Conservation (phyloP, 1,140 invertebrate genomes). For the Drosophila kohkoa region DNA sequence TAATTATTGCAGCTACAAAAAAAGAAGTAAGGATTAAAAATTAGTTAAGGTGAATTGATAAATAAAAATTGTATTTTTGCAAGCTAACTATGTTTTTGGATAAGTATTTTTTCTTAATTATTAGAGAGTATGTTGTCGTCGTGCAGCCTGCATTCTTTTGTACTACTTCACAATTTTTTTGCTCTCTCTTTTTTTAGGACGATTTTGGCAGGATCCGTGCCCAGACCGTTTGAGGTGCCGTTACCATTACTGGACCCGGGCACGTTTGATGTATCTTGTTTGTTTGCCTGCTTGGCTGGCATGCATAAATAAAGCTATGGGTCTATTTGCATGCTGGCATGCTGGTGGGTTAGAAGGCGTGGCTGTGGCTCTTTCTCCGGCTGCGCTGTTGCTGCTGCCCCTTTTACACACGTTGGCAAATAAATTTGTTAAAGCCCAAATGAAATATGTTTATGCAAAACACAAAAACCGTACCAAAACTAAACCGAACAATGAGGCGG, state of each 20-base stretch:
- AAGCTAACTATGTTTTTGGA: too few relatives aligned
- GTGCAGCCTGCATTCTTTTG: background rate
- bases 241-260: conserved; percentile 39
- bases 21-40: too few relatives aligned
- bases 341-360: conserved; percentile 15
- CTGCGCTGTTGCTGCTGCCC: conserved; percentile 16
- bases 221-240: conserved; percentile 21
- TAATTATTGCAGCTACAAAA: too few relatives aligned
- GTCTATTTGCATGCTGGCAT: conserved; percentile 55
- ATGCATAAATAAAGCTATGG: conserved; percentile 66
- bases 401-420: conserved; percentile 62
- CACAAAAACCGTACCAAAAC: conserved; percentile 24
- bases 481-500: conserved; percentile 31
- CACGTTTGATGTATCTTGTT: conserved; percentile 62
- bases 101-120: background rate
- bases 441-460: conserved; percentile 69
- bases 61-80: background rate
- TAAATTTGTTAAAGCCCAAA: conserved; percentile 73
- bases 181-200: conserved; percentile 32
- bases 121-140: background rate
- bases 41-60: background rate
- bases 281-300: conserved; percentile 47
- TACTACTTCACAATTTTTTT: conserved; percentile 9
- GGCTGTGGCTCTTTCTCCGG: conserved; percentile 29
- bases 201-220: conserved; percentile 22